Evolutionary conservation across 2,888 invertebrate genomes (phyloP), one percentile per base, ranked within the genome.

Genomic region (Cephus rjabovi): DNA sequence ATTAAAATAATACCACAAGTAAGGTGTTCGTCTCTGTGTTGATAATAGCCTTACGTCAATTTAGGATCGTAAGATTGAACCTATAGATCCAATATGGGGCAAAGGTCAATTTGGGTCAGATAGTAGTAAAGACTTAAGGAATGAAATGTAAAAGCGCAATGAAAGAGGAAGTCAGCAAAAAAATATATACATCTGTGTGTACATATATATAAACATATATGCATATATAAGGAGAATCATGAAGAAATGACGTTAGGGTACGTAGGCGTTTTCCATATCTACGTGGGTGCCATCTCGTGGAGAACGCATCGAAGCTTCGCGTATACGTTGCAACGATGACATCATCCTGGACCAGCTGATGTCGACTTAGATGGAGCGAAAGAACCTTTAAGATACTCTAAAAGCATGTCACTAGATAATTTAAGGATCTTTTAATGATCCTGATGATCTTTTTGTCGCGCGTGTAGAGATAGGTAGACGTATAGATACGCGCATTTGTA

Each of bases 291-390:
- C 80, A 77, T 81, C 75, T 30, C 75, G 34, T 11, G 75, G 56
- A 76, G 76, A 75, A 78, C 76, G 79, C 80, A 80, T 74, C 73
- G 77, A 83, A 23, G 23, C 56, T 56, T 6, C 82, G 82, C 31
- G 81, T 75, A 83, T 84, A 86, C 87, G 86, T 80, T 86, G 88
- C 89, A 88, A 87, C 84, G 85, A 88, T 90, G 90, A 90, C 90
- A 89, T 90, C 90, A 90, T 86, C 89, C 76, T 78, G 76, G 79
- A 87, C 88, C 89, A 90, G 90, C 89, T 90, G 90, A 89, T 81
- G 85, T 87, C 86, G 89, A 90, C 90, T 89, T 90, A 90, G 90
- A 90, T 90, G 90, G 90, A 90, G 90, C 89, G 90, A 90, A 90
- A 90, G 89, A 90, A 83, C 81, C 85, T 83, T 86, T 86, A 87